Conservation (phyloP, 2,113 vertebrate species). For the Calcarius ornatus region DNA sequence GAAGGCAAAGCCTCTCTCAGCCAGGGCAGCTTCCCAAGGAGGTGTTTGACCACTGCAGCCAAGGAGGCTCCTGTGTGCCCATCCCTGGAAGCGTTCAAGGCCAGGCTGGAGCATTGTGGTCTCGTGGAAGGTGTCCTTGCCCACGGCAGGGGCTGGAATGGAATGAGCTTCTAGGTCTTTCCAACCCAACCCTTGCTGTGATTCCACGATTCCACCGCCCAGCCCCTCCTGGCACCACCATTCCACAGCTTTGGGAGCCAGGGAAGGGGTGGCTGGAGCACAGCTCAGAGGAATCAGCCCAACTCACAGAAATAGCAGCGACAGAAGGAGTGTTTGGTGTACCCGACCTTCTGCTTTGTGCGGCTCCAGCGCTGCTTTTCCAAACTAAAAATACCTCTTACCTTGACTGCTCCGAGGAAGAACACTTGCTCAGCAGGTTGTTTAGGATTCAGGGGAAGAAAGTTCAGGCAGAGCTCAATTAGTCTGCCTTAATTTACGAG, state of each 20-base stretch:
- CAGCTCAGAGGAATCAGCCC: neutral
- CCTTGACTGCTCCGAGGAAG: neutral
- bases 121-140: neutral
- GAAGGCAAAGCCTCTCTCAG: neutral
- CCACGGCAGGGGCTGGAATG: neutral
- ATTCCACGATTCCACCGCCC: neutral
- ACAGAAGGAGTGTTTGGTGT: neutral
- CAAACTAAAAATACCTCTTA: neutral
- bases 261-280: neutral
- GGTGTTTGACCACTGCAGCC: neutral
- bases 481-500: neutral
- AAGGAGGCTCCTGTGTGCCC: neutral
- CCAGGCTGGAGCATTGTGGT: neutral
- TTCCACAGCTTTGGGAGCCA: neutral
- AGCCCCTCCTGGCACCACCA: neutral
- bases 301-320: neutral
- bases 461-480: constrained; percentile 6
- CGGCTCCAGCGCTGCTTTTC: neutral
- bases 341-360: neutral
- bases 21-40: neutral
- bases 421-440: neutral
- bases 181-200: neutral
- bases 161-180: neutral
- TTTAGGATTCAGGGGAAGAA: constrained; percentile 18
- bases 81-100: neutral